These are phyloP conservation scores for Propithecus perrieri DNA, from an alignment of 2,797 vertebrate genomes.

Conservation along the genomic window DNA sequence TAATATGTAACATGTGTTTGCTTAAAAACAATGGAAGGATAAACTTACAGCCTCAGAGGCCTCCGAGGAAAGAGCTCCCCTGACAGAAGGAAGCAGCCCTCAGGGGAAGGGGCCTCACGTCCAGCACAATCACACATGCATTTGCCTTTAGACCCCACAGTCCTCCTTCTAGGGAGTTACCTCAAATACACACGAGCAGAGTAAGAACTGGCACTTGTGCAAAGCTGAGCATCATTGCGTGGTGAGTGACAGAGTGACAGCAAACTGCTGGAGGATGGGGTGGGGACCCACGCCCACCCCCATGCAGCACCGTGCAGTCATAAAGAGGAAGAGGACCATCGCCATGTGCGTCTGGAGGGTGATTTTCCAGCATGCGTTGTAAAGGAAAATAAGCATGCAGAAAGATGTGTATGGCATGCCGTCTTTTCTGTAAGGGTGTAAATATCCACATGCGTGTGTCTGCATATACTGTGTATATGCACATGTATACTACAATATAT, in stretches of 20 bases:
- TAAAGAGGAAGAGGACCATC: neutral
- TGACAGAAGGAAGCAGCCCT: neutral
- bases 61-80: neutral
- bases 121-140: neutral
- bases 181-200: neutral
- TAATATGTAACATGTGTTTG: neutral
- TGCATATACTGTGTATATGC: too few species aligned
- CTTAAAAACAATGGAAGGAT: neutral
- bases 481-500: neutral
- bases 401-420: too few species aligned
- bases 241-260: neutral
- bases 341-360: neutral
- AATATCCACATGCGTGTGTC: neutral
- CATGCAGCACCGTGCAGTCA: rapidly evolving
- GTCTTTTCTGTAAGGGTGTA: neutral
- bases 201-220: too few species aligned
- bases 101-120: neutral
- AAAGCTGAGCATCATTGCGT: neutral
- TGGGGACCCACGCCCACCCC: neutral
- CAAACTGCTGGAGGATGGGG: rapidly evolving
- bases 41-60: neutral
- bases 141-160: neutral
- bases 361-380: neutral
- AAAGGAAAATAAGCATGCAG: neutral
- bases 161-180: neutral